A percentile compares a stretch with the other conserved stretches of the same genome.
phyloP scores from a whole-genome alignment of 2,113 vertebrate species.

The Nothobranchius furzeri region DNA sequence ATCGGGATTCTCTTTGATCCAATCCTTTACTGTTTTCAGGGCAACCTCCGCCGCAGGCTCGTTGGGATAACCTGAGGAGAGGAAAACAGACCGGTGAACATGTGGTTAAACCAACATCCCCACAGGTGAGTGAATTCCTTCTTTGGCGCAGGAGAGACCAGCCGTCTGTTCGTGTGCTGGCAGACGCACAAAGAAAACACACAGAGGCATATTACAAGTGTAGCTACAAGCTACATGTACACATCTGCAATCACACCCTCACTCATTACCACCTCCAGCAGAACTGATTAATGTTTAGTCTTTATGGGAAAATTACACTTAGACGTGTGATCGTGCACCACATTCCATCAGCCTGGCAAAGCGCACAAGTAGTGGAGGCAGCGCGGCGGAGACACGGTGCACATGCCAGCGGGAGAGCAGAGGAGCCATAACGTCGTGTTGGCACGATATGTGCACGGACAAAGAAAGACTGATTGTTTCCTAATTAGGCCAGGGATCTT shows the following conservation, averaged over 20 bases:
- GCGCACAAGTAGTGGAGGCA: conserved; percentile 40
- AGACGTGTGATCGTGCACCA: conserved; percentile 37
- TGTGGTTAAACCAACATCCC: conserved; percentile 23
- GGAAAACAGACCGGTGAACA: conserved; percentile 3
- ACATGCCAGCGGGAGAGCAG: conserved; percentile 44
- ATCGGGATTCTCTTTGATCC: conserved; percentile 88
- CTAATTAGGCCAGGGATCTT: conserved; percentile 61
- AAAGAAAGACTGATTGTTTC: conserved; percentile 66
- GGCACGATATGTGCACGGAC: conserved; percentile 55
- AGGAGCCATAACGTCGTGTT: conserved; percentile 43
- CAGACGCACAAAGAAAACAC: conserved; percentile 49
- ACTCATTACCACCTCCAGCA: conserved; percentile 45
- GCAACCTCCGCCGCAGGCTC: conserved; percentile 93
- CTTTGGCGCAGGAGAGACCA: conserved; percentile 34
- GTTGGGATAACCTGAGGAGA: conserved; percentile 90
- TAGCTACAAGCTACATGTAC: conserved; percentile 11
- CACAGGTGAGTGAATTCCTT: conserved; percentile 43
- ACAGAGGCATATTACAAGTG: conserved; percentile 16
- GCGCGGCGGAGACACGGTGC: conserved; percentile 19
- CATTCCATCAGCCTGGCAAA: conserved; percentile 20
- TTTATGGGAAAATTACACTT: conserved; percentile 40
- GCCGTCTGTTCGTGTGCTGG: conserved; percentile 45
- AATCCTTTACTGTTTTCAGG: conserved; percentile 87
- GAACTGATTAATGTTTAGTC: conserved; percentile 38
- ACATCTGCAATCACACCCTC: conserved; percentile 30